Percentiles rank a stretch among this genome's conserved stretches.
Evolutionary conservation across 1,140 invertebrate species (phyloP).

Genomic region (Bombus waltoni): DNA sequence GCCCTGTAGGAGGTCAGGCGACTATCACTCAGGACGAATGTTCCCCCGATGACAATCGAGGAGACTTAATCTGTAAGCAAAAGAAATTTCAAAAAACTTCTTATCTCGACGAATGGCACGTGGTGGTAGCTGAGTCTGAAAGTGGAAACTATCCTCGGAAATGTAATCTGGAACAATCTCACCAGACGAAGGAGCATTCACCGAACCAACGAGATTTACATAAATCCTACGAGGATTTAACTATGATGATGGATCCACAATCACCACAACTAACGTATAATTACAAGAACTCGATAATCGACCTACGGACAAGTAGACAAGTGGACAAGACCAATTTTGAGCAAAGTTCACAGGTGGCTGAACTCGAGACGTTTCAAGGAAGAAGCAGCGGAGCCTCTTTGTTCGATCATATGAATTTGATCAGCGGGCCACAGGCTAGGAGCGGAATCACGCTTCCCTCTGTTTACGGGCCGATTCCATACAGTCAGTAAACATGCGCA

Average conservation of each 20-base stretch:
- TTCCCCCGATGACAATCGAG: neutral
- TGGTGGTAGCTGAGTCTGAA: no score
- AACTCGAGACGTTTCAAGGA: neutral
- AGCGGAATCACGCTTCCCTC: constrained; percentile 82
- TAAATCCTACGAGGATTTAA: constrained; percentile 70
- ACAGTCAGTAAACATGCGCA: constrained; percentile 83
- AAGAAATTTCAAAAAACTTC: no score
- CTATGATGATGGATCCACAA: constrained; percentile 60
- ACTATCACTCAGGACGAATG: constrained; percentile 14
- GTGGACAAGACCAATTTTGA: neutral
- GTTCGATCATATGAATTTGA: constrained; percentile 68
- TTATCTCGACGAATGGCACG: neutral
- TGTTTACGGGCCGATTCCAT: constrained; percentile 85
- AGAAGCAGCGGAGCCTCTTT: constrained; percentile 37
- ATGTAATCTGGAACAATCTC: neutral
- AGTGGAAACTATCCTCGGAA: no score
- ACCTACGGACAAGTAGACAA: constrained; percentile 37
- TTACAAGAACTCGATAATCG: constrained; percentile 71
- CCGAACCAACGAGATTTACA: constrained; percentile 28
- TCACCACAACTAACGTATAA: constrained; percentile 77
- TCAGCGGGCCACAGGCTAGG: constrained; percentile 58
- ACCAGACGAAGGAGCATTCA: neutral
- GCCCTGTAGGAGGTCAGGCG: neutral
- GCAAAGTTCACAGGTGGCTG: constrained; percentile 10
- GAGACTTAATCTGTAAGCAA: no score